Percentiles rank a stretch among this genome's conserved stretches.
Evolutionary conservation across 2,888 invertebrate genomes (phyloP).

Genomic region (Torymus aiolomorphi): DNA sequence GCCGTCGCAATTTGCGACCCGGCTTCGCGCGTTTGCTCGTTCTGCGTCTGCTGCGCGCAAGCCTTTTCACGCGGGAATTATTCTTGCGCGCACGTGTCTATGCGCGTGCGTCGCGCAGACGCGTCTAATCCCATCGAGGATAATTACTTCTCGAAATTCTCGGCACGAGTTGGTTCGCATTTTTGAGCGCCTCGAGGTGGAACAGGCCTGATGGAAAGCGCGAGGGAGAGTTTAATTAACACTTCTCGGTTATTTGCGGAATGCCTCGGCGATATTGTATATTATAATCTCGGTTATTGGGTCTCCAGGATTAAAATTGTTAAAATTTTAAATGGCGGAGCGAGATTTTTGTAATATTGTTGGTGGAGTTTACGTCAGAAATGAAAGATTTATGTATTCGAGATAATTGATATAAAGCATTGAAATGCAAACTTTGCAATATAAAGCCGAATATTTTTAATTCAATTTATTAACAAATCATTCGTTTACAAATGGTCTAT

Average conservation of each 20-base stretch:
- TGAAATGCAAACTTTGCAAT: too few species aligned
- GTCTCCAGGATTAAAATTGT: too few species aligned
- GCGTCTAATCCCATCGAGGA: constrained; percentile 52
- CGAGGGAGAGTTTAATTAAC: constrained; percentile 23
- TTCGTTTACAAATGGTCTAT: too few species aligned
- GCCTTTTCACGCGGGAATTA: constrained; percentile 55
- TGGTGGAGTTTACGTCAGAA: too few species aligned
- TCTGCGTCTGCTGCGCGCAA: neutral
- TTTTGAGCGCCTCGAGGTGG: constrained; percentile 36
- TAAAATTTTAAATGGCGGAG: too few species aligned
- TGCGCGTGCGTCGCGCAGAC: neutral
- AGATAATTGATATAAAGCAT: too few species aligned
- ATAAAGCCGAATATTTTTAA: too few species aligned
- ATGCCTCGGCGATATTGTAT: neutral
- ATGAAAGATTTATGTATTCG: too few species aligned
- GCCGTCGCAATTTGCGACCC: constrained; percentile 39
- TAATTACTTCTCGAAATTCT: constrained; percentile 51
- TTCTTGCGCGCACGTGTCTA: constrained; percentile 39
- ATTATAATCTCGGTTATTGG: neutral
- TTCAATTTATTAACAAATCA: too few species aligned
- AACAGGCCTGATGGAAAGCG: neutral
- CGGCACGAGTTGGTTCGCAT: constrained; percentile 48
- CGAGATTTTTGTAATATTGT: too few species aligned
- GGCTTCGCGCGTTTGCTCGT: neutral
- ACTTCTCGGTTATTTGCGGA: constrained; percentile 3